These are phyloP conservation scores for Strigamia crassipes DNA, from an alignment of 2,888 invertebrate genomes.

Conservation along the genomic window DNA sequence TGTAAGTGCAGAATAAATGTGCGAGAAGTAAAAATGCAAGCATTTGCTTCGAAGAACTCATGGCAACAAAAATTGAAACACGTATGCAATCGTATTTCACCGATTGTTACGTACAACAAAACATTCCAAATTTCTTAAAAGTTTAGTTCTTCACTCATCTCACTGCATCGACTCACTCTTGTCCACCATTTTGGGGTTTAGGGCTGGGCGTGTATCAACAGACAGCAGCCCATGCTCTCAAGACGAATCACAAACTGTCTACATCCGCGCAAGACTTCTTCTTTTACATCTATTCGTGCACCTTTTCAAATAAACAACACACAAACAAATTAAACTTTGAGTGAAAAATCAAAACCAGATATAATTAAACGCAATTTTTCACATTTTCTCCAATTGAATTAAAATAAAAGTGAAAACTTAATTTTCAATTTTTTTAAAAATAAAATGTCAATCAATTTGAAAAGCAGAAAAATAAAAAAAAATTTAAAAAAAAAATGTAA, in stretches of 20 bases:
- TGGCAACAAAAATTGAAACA: not conserved
- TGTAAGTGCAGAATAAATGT: not conserved
- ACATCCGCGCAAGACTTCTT: constrained; percentile 5
- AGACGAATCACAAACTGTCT: not conserved
- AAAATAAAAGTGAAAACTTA: not conserved
- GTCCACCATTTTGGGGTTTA: constrained; percentile 42
- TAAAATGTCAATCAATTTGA: not conserved
- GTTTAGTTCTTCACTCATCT: not conserved
- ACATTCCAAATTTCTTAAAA: constrained; percentile 19
- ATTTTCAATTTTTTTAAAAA: not conserved
- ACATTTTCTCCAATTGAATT: not conserved
- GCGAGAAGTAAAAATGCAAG: not conserved
- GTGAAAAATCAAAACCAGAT: not conserved
- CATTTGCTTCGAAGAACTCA: not conserved
- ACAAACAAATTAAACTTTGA: not conserved
- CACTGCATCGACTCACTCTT: constrained; percentile 22
- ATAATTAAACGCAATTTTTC: not conserved
- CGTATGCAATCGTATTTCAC: constrained; percentile 16
- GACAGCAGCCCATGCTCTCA: constrained; percentile 29
- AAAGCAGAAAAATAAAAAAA: not conserved
- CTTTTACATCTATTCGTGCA: not conserved
- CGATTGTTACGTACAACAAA: constrained; percentile 21
- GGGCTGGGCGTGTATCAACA: constrained; percentile 42
- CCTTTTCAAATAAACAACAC: not conserved
- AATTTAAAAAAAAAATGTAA: not conserved